Base-by-base conservation (phyloP, 2,797 vertebrate species). In the Merluccius polli region DNA sequence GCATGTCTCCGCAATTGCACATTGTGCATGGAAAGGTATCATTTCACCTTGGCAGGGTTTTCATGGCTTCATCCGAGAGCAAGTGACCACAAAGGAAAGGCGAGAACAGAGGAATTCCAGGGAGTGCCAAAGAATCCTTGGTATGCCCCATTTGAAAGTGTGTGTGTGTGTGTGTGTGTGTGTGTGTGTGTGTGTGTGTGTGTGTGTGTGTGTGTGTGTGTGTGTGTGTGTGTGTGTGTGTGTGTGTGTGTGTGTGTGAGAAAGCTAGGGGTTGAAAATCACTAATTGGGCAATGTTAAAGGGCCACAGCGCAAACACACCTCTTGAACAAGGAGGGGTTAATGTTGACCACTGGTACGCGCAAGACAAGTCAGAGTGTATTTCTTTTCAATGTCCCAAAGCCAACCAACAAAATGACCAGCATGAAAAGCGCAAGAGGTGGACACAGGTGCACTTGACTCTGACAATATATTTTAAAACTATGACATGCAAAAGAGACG, bases 91-190 rank as follows among this genome's bases (percentile, higher is more conserved):
- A 84, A 86, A 88, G 82, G 83, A 87, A 89, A 87, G 59, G 73
- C 84, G 84, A 85, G 78, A 76, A 82, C 83, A 78, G 85, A 88
- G 87, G 91, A 84, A 93, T 92, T 88, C 85, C 78, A 92, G 89
- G 88, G 89, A 83, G 90, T 87, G 90, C 87, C 89, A 89, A 93
- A 90, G 91, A 94, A 94, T 94, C 87, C 81, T 79, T 89, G 90
- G 92, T 87, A 94, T 93, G 89, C 87, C 81, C 67, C 74, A 83
- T 84, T 84, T 82, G 85, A 79, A 84, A 75, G 78, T 80, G 63
- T 24, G 59, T 27, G 59, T 24, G 59, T 63, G n/a, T 63, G 59
- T 63, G 36, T 38, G 36, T 35, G 33, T 35, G 33, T 35, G 33
- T 35, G 33, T 35, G 33, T 35, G 33, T 35, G 33, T 35, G 33